Conservation (phyloP, 2,113 vertebrate species). For the Lepisosteus osseus region DNA sequence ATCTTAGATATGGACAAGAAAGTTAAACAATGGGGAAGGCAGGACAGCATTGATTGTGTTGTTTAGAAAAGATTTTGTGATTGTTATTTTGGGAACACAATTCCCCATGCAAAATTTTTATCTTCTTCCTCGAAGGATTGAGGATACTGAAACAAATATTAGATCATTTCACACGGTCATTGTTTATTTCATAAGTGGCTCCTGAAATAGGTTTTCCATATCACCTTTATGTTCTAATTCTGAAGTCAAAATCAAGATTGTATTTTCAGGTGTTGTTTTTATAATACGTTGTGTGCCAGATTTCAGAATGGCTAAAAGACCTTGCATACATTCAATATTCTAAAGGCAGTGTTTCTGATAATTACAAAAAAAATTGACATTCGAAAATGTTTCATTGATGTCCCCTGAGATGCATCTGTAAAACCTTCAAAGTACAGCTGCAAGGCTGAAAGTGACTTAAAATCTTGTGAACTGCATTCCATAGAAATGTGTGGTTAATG, state of each 20-base stretch:
- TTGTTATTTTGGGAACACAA: conserved; percentile 77
- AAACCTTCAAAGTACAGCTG: too few species aligned
- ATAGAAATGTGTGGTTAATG: too few species aligned
- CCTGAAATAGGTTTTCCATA: conserved; percentile 59
- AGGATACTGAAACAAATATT: conserved; percentile 51
- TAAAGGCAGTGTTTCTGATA: too few species aligned
- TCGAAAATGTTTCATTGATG: too few species aligned
- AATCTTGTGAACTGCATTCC: too few species aligned
- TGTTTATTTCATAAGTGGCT: conserved; percentile 62
- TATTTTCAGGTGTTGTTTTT: conserved; percentile 45
- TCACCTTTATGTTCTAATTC: conserved; percentile 15
- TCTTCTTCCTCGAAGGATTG: conserved; percentile 59
- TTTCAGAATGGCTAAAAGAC: too few species aligned
- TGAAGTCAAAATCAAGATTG: conserved; percentile 39
- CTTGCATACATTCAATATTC: too few species aligned
- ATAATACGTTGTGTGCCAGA: too few species aligned
- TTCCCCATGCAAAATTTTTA: conserved; percentile 55
- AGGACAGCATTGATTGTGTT: conserved; percentile 75
- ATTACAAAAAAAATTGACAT: too few species aligned
- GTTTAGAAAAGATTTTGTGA: conserved; percentile 64
- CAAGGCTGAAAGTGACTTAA: too few species aligned
- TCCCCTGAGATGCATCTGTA: too few species aligned
- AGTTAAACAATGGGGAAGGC: conserved; percentile 81
- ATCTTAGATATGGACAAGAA: conserved; percentile 75
- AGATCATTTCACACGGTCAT: conserved; percentile 56